phyloP scores from a whole-genome alignment of 92 coral and sea anemone species.

The Bergia sp. region DNA sequence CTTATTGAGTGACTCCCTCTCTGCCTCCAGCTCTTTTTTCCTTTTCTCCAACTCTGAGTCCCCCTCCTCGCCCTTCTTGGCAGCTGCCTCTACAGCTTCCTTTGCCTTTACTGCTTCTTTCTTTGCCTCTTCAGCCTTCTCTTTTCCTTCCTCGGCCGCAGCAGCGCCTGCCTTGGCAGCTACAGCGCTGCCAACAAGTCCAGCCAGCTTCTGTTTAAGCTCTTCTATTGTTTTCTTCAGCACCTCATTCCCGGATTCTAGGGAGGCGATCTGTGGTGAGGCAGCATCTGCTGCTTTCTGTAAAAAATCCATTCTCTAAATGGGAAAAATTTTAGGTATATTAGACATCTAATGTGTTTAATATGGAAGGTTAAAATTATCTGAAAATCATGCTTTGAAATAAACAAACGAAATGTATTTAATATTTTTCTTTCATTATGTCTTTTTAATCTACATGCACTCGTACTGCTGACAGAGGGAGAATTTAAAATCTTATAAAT shows the following conservation, averaged over 20 bases:
- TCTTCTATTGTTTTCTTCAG: slow-evolving; percentile 22
- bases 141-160: slow-evolving; percentile 10
- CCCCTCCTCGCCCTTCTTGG: slow-evolving; percentile 5
- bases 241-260: background rate
- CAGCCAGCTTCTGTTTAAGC: background rate
- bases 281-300: background rate
- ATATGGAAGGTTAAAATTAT: too few species aligned
- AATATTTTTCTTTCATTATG: too few species aligned
- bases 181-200: background rate
- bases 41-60: background rate
- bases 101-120: background rate
- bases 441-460: too few species aligned
- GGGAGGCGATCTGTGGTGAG: background rate
- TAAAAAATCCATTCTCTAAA: background rate
- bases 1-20: background rate
- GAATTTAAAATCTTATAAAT: too few species aligned
- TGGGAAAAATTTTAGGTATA: background rate
- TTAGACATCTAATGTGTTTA: too few species aligned
- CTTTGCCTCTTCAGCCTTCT: background rate
- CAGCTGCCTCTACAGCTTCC: background rate
- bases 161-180: slow-evolving; percentile 11
- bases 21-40: background rate
- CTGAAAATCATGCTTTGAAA: too few species aligned
- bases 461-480: too few species aligned
- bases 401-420: too few species aligned